A percentile compares a stretch with the other conserved stretches of the same genome.
Conservation (phyloP, 92 coral and sea anemone species). For the Palythoa heliodiscus region DNA sequence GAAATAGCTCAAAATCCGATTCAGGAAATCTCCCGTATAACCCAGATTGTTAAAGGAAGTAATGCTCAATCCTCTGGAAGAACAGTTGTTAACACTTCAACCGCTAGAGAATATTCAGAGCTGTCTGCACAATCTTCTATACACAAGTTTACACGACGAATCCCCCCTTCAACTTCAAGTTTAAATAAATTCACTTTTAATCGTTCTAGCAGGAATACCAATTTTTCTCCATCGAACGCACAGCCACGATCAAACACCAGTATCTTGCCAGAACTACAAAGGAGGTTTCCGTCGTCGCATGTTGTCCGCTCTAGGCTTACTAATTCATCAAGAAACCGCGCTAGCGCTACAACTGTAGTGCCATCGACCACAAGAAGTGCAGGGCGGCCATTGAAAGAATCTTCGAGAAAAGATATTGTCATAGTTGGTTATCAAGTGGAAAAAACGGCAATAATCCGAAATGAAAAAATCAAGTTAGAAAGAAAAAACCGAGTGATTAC, state of each 20-base stretch:
- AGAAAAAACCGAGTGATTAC: conserved; percentile 43
- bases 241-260: background rate
- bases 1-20: conserved; percentile 25
- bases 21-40: conserved; percentile 19
- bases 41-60: conserved; percentile 23
- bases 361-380: conserved; percentile 7
- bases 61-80: conserved; percentile 22
- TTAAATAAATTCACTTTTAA: conserved; percentile 20
- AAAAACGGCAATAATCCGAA: conserved; percentile 46
- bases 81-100: conserved; percentile 24
- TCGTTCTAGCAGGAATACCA: background rate
- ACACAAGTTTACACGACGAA: conserved; percentile 11
- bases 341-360: conserved; percentile 2
- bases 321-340: background rate
- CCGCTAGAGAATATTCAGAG: conserved; percentile 28
- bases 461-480: conserved; percentile 49
- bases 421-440: conserved; percentile 54
- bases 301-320: background rate
- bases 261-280: background rate
- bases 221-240: background rate
- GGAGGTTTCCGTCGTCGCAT: conserved; percentile 5
- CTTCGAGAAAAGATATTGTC: conserved; percentile 41
- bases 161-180: conserved; percentile 23
- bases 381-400: conserved; percentile 32
- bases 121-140: conserved; percentile 21